These are phyloP conservation scores for Biston betularia DNA, from an alignment of 2,888 invertebrate species.

Conservation along the genomic window DNA sequence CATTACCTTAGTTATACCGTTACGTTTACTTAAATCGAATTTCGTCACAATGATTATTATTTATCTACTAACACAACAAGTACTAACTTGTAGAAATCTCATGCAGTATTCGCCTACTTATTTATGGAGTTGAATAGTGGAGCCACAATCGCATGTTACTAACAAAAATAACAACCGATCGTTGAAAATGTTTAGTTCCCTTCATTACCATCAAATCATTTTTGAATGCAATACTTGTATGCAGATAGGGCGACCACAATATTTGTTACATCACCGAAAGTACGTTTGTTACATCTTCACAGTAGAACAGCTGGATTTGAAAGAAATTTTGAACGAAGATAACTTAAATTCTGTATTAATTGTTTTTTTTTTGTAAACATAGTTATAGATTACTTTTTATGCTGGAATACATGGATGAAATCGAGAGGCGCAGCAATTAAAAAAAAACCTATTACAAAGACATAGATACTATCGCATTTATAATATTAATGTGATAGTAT, in stretches of 20 bases:
- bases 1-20: no score
- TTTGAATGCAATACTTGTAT: neutral
- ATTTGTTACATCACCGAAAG: neutral
- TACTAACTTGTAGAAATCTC: slow-evolving; percentile 3
- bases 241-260: neutral
- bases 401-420: no score
- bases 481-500: no score
- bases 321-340: no score
- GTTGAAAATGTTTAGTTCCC: neutral
- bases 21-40: neutral
- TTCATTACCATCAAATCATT: neutral
- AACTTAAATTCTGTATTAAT: no score
- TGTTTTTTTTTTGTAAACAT: no score
- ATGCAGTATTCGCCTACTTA: neutral
- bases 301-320: no score
- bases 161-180: neutral
- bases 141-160: neutral
- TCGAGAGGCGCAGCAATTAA: no score
- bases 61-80: neutral
- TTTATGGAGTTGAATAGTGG: neutral
- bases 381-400: no score
- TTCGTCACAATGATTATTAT: neutral
- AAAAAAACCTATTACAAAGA: no score
- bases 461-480: no score
- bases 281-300: neutral